Base-by-base conservation (phyloP, 1,140 invertebrate genomes). In the Centruroides vittatus region DNA sequence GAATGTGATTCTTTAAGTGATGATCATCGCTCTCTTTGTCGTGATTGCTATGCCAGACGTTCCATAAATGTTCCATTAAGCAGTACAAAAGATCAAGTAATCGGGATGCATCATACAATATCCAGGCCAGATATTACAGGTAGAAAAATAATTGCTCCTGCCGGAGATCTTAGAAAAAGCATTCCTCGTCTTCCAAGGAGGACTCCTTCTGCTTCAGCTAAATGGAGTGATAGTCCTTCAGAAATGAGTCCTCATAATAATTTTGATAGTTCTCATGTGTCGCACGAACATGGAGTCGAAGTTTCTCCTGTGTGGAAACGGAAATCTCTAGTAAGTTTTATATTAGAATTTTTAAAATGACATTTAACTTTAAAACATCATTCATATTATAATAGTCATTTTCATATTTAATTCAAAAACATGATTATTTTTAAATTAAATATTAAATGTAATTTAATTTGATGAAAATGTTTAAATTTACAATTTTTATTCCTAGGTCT, bases 221-320 rank as follows among this genome's bases (percentile, higher is more conserved):
- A 41, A 41, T 41, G 41, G 7, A 55, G 58, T 53, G 34, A 9
- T 3, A 60, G 13, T 23, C 8, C 55, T 23, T 55, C 54, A 12
- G 61, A 62, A 55, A 54, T 61, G 51, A 64, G 61, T 57, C 58
- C 41, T 41, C 41, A 41, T 41, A 41, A 41, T 41, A 41, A 41
- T 41, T 41, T 41, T 41, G 41, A 41, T 41, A 41, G 41, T 41
- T 8, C 41, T 41, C 41, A 41, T 8, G 5, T 41, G 8, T 41
- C 41, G 3, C 41, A 41, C 3, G 41, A 41, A 41, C 41, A 41
- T 41, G 41, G 41, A 56, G 55, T 68, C 48, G 71, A 76, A 54
- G 73, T 72, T 13, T 83, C 81, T 6, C 82, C 82, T 4, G 77
- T 83, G 35, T 83, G 82, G 81, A 83, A 82, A 70, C 76, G 82